A percentile compares a stretch with the other conserved stretches of the same genome.
These are phyloP conservation scores for Mormoops blainvillei DNA, from an alignment of 2,113 vertebrate genomes.

Conservation along the genomic window DNA sequence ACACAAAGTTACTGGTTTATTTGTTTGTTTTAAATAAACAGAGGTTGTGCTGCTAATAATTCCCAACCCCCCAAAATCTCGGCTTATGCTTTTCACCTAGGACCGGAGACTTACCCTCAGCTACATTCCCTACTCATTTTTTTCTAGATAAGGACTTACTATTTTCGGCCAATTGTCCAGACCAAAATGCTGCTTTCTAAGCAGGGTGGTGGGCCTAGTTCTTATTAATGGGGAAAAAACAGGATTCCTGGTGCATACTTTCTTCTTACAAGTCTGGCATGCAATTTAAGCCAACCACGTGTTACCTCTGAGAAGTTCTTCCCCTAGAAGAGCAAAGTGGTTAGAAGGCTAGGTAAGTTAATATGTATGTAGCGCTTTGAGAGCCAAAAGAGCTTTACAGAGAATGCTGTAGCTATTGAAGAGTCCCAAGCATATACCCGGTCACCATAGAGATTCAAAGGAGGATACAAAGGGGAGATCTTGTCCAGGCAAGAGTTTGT, in stretches of 20 bases:
- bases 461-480: background rate
- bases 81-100: background rate
- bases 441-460: background rate
- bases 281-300: background rate
- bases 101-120: background rate
- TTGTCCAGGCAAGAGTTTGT: background rate
- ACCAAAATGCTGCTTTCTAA: background rate
- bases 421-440: background rate
- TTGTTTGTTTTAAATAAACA: background rate
- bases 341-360: background rate
- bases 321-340: background rate
- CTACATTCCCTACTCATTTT: background rate
- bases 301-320: background rate
- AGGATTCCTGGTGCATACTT: background rate
- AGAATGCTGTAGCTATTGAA: background rate
- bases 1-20: background rate
- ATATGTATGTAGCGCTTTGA: background rate
- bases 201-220: background rate
- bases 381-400: background rate
- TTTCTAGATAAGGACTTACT: background rate
- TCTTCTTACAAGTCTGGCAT: background rate
- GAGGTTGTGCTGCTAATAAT: background rate
- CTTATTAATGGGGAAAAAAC: background rate
- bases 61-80: background rate
- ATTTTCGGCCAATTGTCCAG: background rate